A percentile compares a stretch with the other conserved stretches of the same genome.
These are phyloP conservation scores for Cyanocitta stelleri DNA, from an alignment of 2,113 vertebrate species.

Conservation along the genomic window DNA sequence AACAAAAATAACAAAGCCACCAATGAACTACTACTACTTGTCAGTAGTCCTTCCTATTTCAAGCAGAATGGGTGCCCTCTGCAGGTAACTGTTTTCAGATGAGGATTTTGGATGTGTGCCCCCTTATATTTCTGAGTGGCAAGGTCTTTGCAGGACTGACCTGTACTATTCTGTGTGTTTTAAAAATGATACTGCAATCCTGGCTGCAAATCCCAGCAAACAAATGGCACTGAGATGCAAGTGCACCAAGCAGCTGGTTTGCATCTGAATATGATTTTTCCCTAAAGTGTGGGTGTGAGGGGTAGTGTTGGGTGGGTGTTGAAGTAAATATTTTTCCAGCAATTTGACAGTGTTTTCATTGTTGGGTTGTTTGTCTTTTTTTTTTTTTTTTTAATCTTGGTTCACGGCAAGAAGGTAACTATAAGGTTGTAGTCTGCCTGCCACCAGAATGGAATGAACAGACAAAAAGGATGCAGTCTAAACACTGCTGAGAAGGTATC, in stretches of 20 bases:
- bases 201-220: not conserved
- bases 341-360: not conserved
- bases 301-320: too few relatives aligned
- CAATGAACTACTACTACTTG: not conserved
- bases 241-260: not conserved
- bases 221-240: not conserved
- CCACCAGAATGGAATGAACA: not conserved
- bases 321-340: not conserved
- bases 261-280: not conserved
- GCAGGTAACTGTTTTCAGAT: not conserved
- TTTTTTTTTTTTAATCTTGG: not conserved
- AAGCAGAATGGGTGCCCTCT: conserved; percentile 40
- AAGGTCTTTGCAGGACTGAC: not conserved
- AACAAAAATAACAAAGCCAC: not conserved
- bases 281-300: not conserved
- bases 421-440: not conserved
- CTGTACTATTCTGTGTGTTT: not conserved
- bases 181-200: not conserved
- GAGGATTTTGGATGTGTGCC: not conserved
- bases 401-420: not conserved
- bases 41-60: not conserved
- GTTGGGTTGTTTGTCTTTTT: not conserved
- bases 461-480: not conserved
- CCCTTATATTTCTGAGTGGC: not conserved
- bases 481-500: not conserved